Base-by-base conservation (phyloP, 1,140 invertebrate species). In the Brachionus rotundiformis region DNA sequence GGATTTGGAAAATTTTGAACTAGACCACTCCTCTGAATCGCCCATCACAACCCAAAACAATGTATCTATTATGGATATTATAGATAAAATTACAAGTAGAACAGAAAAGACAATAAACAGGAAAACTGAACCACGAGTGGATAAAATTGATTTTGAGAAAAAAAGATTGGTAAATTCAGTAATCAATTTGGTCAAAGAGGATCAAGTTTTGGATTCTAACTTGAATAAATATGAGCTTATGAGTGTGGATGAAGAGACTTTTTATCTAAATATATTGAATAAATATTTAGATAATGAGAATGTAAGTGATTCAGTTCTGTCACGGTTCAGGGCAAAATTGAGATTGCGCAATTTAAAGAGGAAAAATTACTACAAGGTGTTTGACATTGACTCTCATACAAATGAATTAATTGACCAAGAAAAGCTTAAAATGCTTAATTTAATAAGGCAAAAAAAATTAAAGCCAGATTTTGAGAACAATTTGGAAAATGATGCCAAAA, bases 401-500 rank as follows among this genome's bases (percentile, higher is more conserved):
- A 92, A 86, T 85, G 92, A 8, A 86, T 88, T 4, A 86, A 91
- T n/a, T 87, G 91, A 65, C 90, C 91, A 86, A 87, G 89, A 77
- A 47, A 79, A 7, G 47, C 19, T 73, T 16, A 49, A 61, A 49
- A 31, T 80, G 16, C 23, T 68, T 39, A 61, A 6, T 89, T 92
- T 76, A 90, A 92, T 85, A 41, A 73, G 44, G 13, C 36, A 73
- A 73, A 68, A 19, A 36, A 33, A 68, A 19, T 16, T 68, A 3
- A 68, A 68, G 33, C 33, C 16, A 16, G 63, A 68, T 10, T 39
- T 33, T 7, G 11, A 33, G 7, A 13, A 68, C n/a, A 68, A 68
- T 36, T 68, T n/a, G 1, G 16, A 8, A 36, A 54, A 54, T 23
- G 61, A 27, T 13, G 16, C 8, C 5, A 13, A 6, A 65, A 27